Evolutionary conservation across 2,113 vertebrate genomes (phyloP).

Genomic region (Oncorhynchus mykiss): DNA sequence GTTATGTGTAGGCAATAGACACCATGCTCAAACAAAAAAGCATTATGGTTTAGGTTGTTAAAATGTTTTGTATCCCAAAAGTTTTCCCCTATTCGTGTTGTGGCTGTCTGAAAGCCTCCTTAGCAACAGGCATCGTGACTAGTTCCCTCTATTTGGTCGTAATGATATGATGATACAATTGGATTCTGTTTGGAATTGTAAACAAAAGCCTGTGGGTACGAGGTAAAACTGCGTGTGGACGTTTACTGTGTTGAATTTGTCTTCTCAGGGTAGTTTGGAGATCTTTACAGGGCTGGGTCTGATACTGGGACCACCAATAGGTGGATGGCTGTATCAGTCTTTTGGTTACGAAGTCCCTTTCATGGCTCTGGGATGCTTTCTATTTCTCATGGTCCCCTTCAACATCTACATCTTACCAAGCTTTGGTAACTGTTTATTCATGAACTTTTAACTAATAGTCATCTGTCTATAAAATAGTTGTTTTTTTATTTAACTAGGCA

Average conservation of each 20-base stretch:
- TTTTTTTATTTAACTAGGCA: too few species aligned
- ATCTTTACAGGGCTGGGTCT: conserved; percentile 89
- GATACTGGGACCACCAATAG: conserved; percentile 89
- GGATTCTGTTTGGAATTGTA: not conserved
- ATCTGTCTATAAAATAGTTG: too few species aligned
- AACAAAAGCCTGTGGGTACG: not conserved
- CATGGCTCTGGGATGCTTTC: conserved; percentile 81
- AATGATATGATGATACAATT: not conserved
- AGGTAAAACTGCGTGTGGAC: not conserved
- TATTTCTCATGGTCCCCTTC: conserved; percentile 85
- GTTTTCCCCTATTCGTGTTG: not conserved
- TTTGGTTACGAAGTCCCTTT: conserved; percentile 94
- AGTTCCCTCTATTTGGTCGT: not conserved
- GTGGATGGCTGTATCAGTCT: conserved; percentile 88
- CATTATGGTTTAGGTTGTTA: conserved; percentile 28
- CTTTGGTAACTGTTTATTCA: conserved; percentile 74
- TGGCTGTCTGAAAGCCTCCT: not conserved
- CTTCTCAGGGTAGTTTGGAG: conserved; percentile 86
- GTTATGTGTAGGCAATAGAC: conserved; percentile 37
- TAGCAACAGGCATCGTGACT: not conserved
- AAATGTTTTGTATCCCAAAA: conserved; percentile 8
- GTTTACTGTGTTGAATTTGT: conserved; percentile 1
- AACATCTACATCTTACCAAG: conserved; percentile 85
- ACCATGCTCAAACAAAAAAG: conserved; percentile 43
- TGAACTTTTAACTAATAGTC: too few species aligned